Evolutionary conservation across 2,888 invertebrate genomes (phyloP).

Genomic region (Rhorus exstirpatorius): DNA sequence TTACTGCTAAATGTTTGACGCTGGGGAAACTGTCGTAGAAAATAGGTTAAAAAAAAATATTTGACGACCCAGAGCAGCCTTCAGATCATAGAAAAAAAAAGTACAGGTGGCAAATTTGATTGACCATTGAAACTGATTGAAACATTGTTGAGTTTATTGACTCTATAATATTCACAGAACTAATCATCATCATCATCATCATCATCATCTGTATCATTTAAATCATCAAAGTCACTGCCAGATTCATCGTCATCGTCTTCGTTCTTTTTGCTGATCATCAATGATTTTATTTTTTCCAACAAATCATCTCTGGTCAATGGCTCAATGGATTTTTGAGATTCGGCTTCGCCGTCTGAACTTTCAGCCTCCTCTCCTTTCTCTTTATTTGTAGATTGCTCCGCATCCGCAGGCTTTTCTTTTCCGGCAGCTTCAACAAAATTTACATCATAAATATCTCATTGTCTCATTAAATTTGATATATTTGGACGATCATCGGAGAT

Average conservation of each 20-base stretch:
- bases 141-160: slow-evolving; percentile 59
- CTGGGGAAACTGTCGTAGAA: slow-evolving; percentile 30
- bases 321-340: slow-evolving; percentile 24
- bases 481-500: no score
- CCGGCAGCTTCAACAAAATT: slow-evolving; percentile 43
- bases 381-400: slow-evolving; percentile 25
- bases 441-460: not conserved
- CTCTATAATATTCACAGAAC: slow-evolving; percentile 56
- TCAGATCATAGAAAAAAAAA: slow-evolving; percentile 29
- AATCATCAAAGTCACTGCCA: slow-evolving; percentile 59
- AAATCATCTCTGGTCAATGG: slow-evolving; percentile 74
- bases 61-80: slow-evolving; percentile 55
- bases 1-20: slow-evolving; percentile 43
- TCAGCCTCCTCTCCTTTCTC: slow-evolving; percentile 46
- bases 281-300: slow-evolving; percentile 74
- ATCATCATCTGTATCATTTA: slow-evolving; percentile 46
- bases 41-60: slow-evolving; percentile 59
- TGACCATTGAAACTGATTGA: no score
- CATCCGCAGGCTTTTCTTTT: slow-evolving; percentile 41
- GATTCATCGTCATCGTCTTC: slow-evolving; percentile 61
- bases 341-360: slow-evolving; percentile 50
- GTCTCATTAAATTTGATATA: no score
- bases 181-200: no score
- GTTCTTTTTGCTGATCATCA: slow-evolving; percentile 66
- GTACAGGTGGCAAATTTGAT: slow-evolving; percentile 36